Evolutionary conservation across 2,113 vertebrate genomes (phyloP), one percentile per base, ranked within the genome.

Genomic region (Vulpes lagopus): DNA sequence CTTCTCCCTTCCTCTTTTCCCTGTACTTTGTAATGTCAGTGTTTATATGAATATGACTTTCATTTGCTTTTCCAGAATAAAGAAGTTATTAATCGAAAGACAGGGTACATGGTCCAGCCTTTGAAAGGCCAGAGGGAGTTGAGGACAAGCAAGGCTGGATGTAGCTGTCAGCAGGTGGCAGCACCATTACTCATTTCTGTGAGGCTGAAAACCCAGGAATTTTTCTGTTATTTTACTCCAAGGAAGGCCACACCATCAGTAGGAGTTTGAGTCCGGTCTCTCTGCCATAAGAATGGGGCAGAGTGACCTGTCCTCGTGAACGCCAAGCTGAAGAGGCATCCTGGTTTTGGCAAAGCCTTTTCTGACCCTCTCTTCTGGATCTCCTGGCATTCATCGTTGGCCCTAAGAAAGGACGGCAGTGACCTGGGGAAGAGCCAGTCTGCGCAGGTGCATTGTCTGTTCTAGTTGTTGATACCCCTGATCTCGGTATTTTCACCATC

Each of bases 51-150:
- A 98, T 98, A 99, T 97, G 97, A 98, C 98, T 98, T 98, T 98
- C 88, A 0, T 99, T 99, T 98, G 98, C 98, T 99, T 99, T 99
- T 98, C 98, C 98, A 98, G 93, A 99, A 98, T 99, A 99, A 99
- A 99, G 94, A 98, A 98, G 95, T 99, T 98, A 98, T 98, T 98
- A 98, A 98, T 97, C 65, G 96, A 98, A 97, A 95, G 49, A 83
- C 64, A 27, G 35, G 86, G 89, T 76, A 6, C 19, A 0, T 71
- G 90, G 57, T 30, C 89, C 65, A 81, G 97, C 96, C 94, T 95
- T 94, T 94, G 59, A 78, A 69, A 62, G 82, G 53, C 73, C 82
- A 35, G 19, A 79, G 51, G 51, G 17, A 51, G 64, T 57, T 22
- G 60, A 60, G 53, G 73, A 49, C 38, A 43, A 35, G 49, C 59